Percentiles rank a stretch among this genome's conserved stretches.
Evolutionary conservation across 37 sponge, comb jelly and placozoan genomes (phyloP).

Genomic region (Spongilla lacustris): DNA sequence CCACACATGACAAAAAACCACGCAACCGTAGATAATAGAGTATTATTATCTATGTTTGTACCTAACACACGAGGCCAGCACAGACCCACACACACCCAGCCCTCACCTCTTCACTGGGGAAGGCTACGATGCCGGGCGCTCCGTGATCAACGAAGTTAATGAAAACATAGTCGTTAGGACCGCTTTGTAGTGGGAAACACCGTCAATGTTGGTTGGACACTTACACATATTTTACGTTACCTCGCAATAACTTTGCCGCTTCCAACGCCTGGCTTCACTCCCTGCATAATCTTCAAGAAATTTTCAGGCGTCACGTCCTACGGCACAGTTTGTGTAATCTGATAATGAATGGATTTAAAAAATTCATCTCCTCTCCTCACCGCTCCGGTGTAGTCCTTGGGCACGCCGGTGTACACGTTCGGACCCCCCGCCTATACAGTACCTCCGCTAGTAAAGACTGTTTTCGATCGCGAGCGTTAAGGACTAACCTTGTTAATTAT

Average conservation of each 20-base stretch:
- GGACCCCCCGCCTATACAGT: conserved; percentile 54
- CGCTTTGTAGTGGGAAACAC: too few relatives aligned
- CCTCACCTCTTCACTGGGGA: conserved; percentile 62
- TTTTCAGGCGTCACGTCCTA: conserved; percentile 73
- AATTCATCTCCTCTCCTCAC: not conserved
- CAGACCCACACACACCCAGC: too few relatives aligned
- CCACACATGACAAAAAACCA: too few relatives aligned
- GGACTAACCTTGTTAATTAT: conserved; percentile 74
- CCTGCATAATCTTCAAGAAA: conserved; percentile 71
- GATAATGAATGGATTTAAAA: too few relatives aligned
- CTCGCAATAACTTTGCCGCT: conserved; percentile 69
- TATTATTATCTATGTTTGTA: too few relatives aligned
- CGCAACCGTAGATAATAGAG: too few relatives aligned
- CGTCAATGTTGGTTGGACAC: too few relatives aligned
- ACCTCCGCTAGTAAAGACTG: too few relatives aligned
- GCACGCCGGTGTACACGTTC: conserved; percentile 70
- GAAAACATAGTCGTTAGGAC: conserved; percentile 73
- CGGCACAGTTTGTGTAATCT: not conserved
- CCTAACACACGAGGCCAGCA: too few relatives aligned
- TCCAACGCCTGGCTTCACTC: conserved; percentile 56
- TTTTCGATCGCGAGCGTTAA: too few relatives aligned
- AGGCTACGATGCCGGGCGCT: conserved; percentile 75
- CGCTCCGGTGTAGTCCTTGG: conserved; percentile 75
- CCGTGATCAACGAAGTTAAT: conserved; percentile 87
- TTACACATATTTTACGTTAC: too few relatives aligned